Base-by-base conservation (phyloP, 2,888 invertebrate species). In the Lasiommata megera region DNA sequence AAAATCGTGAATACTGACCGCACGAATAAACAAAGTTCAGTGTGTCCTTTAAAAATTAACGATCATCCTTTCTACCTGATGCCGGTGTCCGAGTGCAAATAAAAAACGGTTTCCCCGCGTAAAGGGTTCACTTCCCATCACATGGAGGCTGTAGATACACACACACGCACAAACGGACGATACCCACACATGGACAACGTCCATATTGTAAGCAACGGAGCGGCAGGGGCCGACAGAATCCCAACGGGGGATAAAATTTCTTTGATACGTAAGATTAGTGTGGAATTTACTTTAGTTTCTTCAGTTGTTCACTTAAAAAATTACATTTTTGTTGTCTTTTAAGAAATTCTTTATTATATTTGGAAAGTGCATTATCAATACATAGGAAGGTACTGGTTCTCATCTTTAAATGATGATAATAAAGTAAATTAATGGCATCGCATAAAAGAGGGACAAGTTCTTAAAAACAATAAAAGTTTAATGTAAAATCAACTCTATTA, bases 61-160 rank as follows among this genome's bases (percentile, higher is more conserved):
- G 87, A 89, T 87, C 86, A 87, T 89, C 86, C 84, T 88, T 86
- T 87, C 84, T 89, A 92, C 92, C 92, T 92, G 91, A 84, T 82
- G 85, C 83, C 84, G 90, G 84, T 88, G 88, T 87, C 90, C 91
- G 85, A 90, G 83, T 83, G 88, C 91, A 89, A 88, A 89, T 90
- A 91, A 88, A 90, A 91, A 92, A 91, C 84, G 80, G 87, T 87
- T 86, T 87, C 88, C 79, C 80, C 78, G 79, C 86, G 82, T 86
- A 90, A 91, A 91, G 92, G 92, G 92, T 92, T 92, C 86, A 92
- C 90, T 92, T 92, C 92, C 92, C 91, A 92, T 90, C 85, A 81
- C 82, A 80, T 76, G 79, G 79, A 83, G 80, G 80, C 81, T 84
- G 82, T 79, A 79, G 81, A 77, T 75, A 79, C 67, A 74, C 72